phyloP scores from a whole-genome alignment of 2,797 vertebrate species.

The Poecilia gillii region DNA sequence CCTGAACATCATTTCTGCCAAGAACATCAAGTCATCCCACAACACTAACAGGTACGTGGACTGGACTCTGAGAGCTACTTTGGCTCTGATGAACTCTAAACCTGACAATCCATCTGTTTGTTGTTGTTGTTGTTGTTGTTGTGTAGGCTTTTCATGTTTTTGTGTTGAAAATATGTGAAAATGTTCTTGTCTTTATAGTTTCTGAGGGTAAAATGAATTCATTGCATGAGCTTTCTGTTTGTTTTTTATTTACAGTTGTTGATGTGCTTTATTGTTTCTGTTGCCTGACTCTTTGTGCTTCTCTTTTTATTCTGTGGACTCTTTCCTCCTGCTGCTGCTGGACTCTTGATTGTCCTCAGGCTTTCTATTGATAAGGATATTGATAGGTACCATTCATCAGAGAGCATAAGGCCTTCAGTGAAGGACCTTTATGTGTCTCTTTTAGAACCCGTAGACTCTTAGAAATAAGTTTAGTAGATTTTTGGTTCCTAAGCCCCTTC shows the following conservation, averaged over 20 bases:
- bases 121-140: not conserved
- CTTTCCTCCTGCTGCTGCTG: constrained; percentile 82
- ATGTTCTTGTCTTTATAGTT: constrained; percentile 23
- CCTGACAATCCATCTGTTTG: not conserved
- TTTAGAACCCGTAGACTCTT: constrained; percentile 50
- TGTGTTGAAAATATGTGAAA: not conserved
- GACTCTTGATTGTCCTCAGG: constrained; percentile 88
- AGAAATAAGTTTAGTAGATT: constrained; percentile 49
- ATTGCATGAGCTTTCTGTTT: constrained; percentile 52
- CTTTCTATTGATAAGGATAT: constrained; percentile 99
- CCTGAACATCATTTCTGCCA: constrained; percentile 97
- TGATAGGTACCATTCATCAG: constrained; percentile 91
- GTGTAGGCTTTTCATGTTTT: not conserved
- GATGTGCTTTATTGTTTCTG: constrained; percentile 68
- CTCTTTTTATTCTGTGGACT: constrained; percentile 57
- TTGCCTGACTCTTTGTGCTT: constrained; percentile 77
- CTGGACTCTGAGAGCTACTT: not conserved
- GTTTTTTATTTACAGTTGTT: constrained; percentile 52
- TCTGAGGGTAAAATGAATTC: constrained; percentile 23
- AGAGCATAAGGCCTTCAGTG: constrained; percentile 81
- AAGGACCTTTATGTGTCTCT: constrained; percentile 77
- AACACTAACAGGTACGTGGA: constrained; percentile 88
- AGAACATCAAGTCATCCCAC: constrained; percentile 95
- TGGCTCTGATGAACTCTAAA: not conserved
- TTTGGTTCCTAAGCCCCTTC: constrained; percentile 22